Percentiles rank a stretch among this genome's conserved stretches.
These are phyloP conservation scores for Temnothorax unifasciatus DNA, from an alignment of 2,888 invertebrate genomes.

Conservation along the genomic window DNA sequence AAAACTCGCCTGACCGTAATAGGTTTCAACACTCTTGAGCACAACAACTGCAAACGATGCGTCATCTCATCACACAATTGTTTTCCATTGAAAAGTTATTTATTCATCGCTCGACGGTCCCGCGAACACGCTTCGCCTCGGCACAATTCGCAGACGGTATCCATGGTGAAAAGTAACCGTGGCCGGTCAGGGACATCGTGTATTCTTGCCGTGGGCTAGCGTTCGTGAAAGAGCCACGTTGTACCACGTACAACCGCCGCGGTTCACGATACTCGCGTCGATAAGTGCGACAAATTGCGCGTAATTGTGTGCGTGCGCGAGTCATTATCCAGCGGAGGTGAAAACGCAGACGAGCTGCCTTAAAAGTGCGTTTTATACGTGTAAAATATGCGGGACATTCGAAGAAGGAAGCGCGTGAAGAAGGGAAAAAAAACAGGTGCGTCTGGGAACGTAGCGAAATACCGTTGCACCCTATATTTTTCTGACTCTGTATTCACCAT, in stretches of 20 bases:
- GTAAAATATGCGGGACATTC: conserved; percentile 24
- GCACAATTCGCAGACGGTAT: conserved; percentile 31
- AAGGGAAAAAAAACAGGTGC: conserved; percentile 30
- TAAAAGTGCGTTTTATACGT: conserved; percentile 17
- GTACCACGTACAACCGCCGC: conserved; percentile 53
- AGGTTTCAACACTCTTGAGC: background rate
- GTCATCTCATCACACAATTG: background rate
- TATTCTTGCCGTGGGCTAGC: conserved; percentile 55
- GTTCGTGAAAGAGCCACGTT: conserved; percentile 59
- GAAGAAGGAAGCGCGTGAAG: conserved; percentile 2
- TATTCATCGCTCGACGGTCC: background rate
- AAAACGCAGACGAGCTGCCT: conserved; percentile 60
- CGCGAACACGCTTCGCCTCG: conserved; percentile 1
- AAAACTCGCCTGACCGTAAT: background rate
- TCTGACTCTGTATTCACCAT: background rate
- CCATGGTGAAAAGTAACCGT: conserved; percentile 23
- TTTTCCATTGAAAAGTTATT: conserved; percentile 16
- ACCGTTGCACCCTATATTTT: conserved; percentile 2
- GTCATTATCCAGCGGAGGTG: conserved; percentile 63
- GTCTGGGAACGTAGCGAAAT: background rate
- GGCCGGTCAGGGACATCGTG: conserved; percentile 51
- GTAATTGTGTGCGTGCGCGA: conserved; percentile 69
- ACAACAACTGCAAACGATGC: background rate
- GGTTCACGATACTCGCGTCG: conserved; percentile 65
- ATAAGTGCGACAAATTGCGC: conserved; percentile 75